Conservation (phyloP, 1,140 invertebrate species). For the Aphelenchoides fujianensis region DNA sequence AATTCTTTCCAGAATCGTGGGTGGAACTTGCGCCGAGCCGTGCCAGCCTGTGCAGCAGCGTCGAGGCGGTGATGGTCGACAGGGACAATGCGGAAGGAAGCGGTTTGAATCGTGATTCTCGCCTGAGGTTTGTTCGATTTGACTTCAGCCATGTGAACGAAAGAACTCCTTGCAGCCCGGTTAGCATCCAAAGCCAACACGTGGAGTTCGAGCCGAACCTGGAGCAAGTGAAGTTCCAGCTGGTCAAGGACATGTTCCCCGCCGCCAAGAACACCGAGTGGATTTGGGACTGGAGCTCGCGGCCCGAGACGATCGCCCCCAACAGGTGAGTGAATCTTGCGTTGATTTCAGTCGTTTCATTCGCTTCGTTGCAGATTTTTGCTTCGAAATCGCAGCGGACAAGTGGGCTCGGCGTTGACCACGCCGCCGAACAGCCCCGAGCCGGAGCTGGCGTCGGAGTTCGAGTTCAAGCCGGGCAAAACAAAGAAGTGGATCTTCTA, state of each 20-base stretch:
- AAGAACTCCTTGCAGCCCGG: conserved; percentile 57
- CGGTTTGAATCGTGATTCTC: conserved; percentile 37
- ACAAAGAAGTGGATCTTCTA: conserved; percentile 72
- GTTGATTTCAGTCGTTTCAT: too few relatives aligned
- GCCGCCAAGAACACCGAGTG: conserved; percentile 68
- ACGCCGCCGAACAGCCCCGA: conserved; percentile 60
- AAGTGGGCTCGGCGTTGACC: conserved; percentile 57
- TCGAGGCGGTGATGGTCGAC: conserved; percentile 48
- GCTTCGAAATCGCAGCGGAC: conserved; percentile 38
- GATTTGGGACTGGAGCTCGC: conserved; percentile 86
- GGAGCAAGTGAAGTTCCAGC: conserved; percentile 60
- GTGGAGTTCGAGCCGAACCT: conserved; percentile 60
- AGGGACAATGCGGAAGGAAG: conserved; percentile 24
- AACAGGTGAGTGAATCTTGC: conserved; percentile 70
- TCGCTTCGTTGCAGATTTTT: conserved; percentile 7
- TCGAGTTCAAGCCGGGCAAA: conserved; percentile 67
- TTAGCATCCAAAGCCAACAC: conserved; percentile 61
- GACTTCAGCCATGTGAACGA: conserved; percentile 18
- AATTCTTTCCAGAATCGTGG: conserved; percentile 61
- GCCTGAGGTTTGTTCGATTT: conserved; percentile 24
- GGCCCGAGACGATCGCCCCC: conserved; percentile 78
- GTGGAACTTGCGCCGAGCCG: conserved; percentile 60
- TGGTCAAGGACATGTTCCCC: conserved; percentile 59
- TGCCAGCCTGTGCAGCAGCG: conserved; percentile 52
- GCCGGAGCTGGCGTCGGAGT: conserved; percentile 50